Percentiles rank a stretch among this genome's conserved stretches.
Conservation (phyloP, 2,888 invertebrate species). For the Baccha elongata region DNA sequence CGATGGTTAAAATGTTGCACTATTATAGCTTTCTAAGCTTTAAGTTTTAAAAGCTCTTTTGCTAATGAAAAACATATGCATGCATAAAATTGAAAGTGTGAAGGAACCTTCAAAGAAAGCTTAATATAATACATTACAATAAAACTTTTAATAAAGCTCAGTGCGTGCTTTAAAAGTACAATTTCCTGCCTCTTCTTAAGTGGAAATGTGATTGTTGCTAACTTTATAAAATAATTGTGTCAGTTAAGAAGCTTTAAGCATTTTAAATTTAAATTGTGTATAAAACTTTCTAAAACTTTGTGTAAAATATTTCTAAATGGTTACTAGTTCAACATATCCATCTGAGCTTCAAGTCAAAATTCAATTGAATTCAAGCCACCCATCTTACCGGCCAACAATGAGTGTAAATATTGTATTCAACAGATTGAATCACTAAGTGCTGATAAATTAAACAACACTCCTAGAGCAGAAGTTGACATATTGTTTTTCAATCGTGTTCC, state of each 20-base stretch:
- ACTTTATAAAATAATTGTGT: not conserved
- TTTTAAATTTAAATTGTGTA: not conserved
- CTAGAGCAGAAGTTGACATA: slow-evolving; percentile 84
- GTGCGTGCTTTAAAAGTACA: too few species aligned
- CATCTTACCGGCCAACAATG: too few species aligned
- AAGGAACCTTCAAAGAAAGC: too few species aligned
- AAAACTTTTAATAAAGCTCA: too few species aligned
- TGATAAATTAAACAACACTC: slow-evolving; percentile 77
- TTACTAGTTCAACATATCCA: slow-evolving; percentile 71
- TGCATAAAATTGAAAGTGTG: too few species aligned
- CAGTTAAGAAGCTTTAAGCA: not conserved
- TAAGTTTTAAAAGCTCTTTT: too few species aligned
- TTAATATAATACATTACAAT: too few species aligned
- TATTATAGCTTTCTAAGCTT: too few species aligned
- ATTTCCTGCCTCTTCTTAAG: too few species aligned
- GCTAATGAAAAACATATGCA: too few species aligned
- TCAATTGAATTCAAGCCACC: slow-evolving; percentile 35
- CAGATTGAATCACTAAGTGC: slow-evolving; percentile 49
- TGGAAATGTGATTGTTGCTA: slow-evolving; percentile 4
- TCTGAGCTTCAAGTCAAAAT: slow-evolving; percentile 46
- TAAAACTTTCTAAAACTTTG: slow-evolving; percentile 1
- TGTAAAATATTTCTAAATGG: slow-evolving; percentile 56
- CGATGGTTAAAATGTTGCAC: too few species aligned
- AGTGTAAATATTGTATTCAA: slow-evolving; percentile 17
- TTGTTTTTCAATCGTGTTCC: slow-evolving; percentile 95